Base-by-base conservation (phyloP, 2,113 vertebrate species). In the Oryzias melastigma region DNA sequence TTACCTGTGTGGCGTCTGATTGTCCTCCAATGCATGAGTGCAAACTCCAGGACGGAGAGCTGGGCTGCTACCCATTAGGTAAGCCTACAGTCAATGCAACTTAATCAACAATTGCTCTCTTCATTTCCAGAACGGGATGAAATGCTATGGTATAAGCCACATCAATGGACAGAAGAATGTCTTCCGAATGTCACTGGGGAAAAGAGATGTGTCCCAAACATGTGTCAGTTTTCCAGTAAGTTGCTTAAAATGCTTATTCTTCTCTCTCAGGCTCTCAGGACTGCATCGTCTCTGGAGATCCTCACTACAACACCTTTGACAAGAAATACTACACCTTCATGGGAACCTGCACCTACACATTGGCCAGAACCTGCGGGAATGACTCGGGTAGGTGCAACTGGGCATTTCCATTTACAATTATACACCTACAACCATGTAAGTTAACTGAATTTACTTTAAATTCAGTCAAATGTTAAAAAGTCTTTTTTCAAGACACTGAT, bases 251-350 rank as follows among this genome's bases (percentile, higher is more conserved):
- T 18, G 8, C 16, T 18, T 47, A 15, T n/a, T 47, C n/a, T 47
- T 53, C 52, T 62, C 45, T n/a, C 15, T n/a, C 67, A 92, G 91
- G 79, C 19, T 89, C 65, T 52, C 87, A 91, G 47, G 85, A 90
- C 53, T 96, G 95, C 58, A 85, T 90, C 7, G 86, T 93, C n/a
- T 91, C 89, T 16, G 94, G 95, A 29, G 94, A 95, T 76, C 94
- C 94, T 7, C 95, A 95, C 52, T 95, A 95, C 64, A 89, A 69
- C 63, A 95, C 93, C 0, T 96, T 95, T 47, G 95, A 96, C 20
- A 90, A 90, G 41, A 90, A 68, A 22, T 90, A 59, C 73, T 94
- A 87, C 20, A 89, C 85, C 68, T 94, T 95, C 84, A 95, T 95
- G 94, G 95, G 94, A 29, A 93, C 93, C 1, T 96, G 95, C 68